Evolutionary conservation across 1,140 invertebrate genomes (phyloP), one percentile per base, ranked within the genome.

Genomic region (Aleiodes sp.): DNA sequence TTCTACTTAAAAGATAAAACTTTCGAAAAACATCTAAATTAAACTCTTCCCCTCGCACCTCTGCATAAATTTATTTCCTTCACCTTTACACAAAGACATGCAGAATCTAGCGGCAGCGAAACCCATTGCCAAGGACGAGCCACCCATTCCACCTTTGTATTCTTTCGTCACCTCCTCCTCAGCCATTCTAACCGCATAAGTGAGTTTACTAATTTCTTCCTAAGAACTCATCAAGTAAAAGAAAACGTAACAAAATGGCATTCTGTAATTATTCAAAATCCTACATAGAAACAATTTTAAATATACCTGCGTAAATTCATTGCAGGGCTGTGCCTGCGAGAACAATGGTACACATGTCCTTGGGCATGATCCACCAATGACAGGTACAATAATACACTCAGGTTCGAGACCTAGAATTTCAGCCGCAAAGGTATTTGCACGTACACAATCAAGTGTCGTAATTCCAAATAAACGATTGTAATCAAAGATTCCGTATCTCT

Each of bases 311-410:
- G 81, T 80, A 56, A 88, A 79, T 57, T 82, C 75, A n/a, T 72
- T 71, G 61, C 75, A 76, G 4, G 93, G 94, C 24, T 84, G 84
- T 1, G 90, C 88, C 73, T 92, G 90, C 1, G 94, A 95, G 19
- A 96, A 89, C 9, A 96, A 82, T 0, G 95, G 94, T 21, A 96
- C 89, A 79, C 95, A 94, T 0, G 94, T 96, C 26, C 89, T 85
- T 2, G 92, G 89, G 33, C 92, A 91, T 77, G 93, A 90, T 35
- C 94, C 95, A n/a, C 94, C 94, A 69, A 96, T 89, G 0, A 96
- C 92, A 0, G 94, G 94, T 4, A 94, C 90, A 41, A 89, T 85
- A 0, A 94, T 91, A 68, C 90, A 88, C 76, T 90, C 87, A 0
- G 93, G 91, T 39, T 90, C 88, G 2, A 92, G 74, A 0, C 84